A percentile compares a stretch with the other conserved stretches of the same genome.
phyloP scores from a whole-genome alignment of 2,888 invertebrate species.

The Sussaba pulchella region DNA sequence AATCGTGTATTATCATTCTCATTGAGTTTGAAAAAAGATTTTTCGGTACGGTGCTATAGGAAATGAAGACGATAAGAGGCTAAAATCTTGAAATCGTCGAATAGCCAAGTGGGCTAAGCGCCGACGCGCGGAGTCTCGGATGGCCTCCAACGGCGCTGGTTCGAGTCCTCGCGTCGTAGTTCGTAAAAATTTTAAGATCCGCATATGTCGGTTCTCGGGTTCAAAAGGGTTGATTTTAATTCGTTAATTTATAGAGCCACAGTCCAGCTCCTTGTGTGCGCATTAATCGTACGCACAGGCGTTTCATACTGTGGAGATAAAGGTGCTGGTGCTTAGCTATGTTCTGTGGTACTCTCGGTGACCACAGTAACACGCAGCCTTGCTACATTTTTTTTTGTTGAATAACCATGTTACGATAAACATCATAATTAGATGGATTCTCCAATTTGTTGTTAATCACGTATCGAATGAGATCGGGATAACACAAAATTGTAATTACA shows the following conservation, averaged over 20 bases:
- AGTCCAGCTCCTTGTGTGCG: conserved; percentile 72
- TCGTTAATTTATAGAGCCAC: conserved; percentile 68
- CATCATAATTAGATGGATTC: too few relatives aligned
- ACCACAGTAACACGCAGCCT: conserved; percentile 65
- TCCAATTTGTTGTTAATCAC: too few relatives aligned
- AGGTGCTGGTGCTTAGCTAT: conserved; percentile 70
- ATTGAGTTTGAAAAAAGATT: background rate
- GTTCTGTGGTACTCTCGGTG: conserved; percentile 62
- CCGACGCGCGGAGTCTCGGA: background rate
- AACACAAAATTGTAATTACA: too few relatives aligned
- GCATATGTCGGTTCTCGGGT: too few relatives aligned
- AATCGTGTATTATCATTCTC: too few relatives aligned
- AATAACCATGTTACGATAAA: too few relatives aligned
- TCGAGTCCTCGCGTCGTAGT: conserved; percentile 24
- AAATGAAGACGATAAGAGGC: conserved; percentile 26
- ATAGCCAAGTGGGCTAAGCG: conserved; percentile 53
- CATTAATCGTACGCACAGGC: conserved; percentile 68
- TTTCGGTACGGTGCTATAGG: conserved; percentile 7
- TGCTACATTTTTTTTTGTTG: conserved; percentile 43
- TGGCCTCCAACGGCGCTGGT: conserved; percentile 14
- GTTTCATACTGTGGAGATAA: conserved; percentile 74
- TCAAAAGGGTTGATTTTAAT: too few relatives aligned
- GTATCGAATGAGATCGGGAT: too few relatives aligned
- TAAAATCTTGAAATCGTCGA: background rate
- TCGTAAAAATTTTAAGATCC: background rate